Evolutionary conservation across 2,113 vertebrate genomes (phyloP), one percentile per base, ranked within the genome.

Genomic region (Columba janthina): DNA sequence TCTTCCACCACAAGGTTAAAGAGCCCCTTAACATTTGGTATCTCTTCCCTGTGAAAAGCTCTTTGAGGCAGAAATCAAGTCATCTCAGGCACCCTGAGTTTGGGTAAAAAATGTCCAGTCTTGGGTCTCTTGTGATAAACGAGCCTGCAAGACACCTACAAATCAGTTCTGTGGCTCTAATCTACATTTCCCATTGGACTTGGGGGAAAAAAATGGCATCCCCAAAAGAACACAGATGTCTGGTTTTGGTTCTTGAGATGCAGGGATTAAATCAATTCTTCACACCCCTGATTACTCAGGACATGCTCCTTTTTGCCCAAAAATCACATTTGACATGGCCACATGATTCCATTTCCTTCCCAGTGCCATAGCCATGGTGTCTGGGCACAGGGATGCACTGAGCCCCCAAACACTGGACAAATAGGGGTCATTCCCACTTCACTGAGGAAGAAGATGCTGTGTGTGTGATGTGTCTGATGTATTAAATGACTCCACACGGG

Each of bases 361-460:
- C 2, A 2, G 9, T 50, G 38, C n/a, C 19, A 11, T 1, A 6
- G 50, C 28, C 46, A 24, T 0, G 0, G 66, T 17, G 15, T 40
- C 25, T 20, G 56, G n/a, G 42, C 20, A 26, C 24, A 22, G 0
- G 32, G 66, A 38, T 51, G 5, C 10, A 29, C 12, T 66, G 18
- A 29, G 9, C 26, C 54, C 25, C 32, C n/a, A 17, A n/a, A 34
- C 38, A 54, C 40, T 2, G 1, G n/a, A 53, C 11, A 56, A 56
- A 26, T 0, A 21, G 11, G 19, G 16, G 5, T 67, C 40, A 10
- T 6, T 38, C 66, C 24, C 2, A 4, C n/a, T 62, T 36, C 24
- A 28, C 1, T 0, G 5, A 73, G 61, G 42, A 78, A 64, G 65
- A 54, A 57, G 50, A 22, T 56, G 42, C 15, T 50, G 24, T 34